A percentile compares a stretch with the other conserved stretches of the same genome.
These are phyloP conservation scores for Lasioglossum marginatum DNA, from an alignment of 2,888 invertebrate species.

Conservation along the genomic window DNA sequence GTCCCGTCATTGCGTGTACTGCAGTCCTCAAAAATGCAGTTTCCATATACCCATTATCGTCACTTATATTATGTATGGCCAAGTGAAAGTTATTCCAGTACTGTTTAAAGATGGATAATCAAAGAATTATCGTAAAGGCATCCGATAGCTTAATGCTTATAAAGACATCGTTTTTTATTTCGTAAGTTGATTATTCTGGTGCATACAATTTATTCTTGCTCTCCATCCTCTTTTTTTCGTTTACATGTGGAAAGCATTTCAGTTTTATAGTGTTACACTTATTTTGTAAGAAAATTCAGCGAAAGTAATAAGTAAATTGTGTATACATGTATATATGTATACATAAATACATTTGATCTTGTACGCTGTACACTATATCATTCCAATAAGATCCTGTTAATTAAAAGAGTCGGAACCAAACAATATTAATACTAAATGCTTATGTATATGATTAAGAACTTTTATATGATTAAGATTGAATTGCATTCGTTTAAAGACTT, in stretches of 20 bases:
- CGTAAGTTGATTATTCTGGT: conserved; percentile 55
- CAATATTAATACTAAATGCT: conserved; percentile 37
- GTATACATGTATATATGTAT: conserved; percentile 61
- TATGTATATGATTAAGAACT: conserved; percentile 26
- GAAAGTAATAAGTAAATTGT: conserved; percentile 47
- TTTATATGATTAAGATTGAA: conserved; percentile 56
- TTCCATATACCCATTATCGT: conserved; percentile 65
- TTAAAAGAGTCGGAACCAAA: conserved; percentile 35
- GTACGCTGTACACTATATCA: conserved; percentile 53
- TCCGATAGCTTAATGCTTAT: conserved; percentile 54
- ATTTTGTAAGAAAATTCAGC: conserved; percentile 39
- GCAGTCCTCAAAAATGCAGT: conserved; percentile 62
- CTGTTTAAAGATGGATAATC: conserved; percentile 54
- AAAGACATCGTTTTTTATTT: conserved; percentile 47
- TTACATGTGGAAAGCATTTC: conserved; percentile 19
- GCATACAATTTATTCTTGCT: conserved; percentile 37
- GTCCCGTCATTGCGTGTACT: conserved; percentile 59
- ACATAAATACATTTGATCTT: conserved; percentile 48
- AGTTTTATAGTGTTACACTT: conserved; percentile 36
- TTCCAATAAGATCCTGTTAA: conserved; percentile 58
- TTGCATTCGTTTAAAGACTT: conserved; percentile 39
- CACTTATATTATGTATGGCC: conserved; percentile 74
- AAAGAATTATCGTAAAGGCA: conserved; percentile 47
- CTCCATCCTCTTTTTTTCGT: conserved; percentile 23
- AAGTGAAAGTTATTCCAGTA: conserved; percentile 71